Percentiles rank a stretch among this genome's conserved stretches.
Conservation (phyloP, 2,113 vertebrate genomes). For the Tenebrosternarchus preto region DNA sequence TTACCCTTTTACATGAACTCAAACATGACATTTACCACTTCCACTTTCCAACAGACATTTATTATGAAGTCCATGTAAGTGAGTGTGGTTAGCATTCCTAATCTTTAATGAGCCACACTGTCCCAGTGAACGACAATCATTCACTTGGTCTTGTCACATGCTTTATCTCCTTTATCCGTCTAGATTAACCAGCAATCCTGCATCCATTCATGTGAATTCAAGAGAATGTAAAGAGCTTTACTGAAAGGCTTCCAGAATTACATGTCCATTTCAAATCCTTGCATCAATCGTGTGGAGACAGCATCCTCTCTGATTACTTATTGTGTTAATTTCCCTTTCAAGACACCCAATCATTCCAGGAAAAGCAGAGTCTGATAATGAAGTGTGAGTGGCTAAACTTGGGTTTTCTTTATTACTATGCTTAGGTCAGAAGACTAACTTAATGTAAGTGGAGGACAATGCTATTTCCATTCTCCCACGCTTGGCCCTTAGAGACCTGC, state of each 20-base stretch:
- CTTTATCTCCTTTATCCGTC: slow-evolving; percentile 1
- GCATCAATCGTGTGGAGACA: not conserved
- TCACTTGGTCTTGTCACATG: not conserved
- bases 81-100: not conserved
- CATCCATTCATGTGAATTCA: slow-evolving; percentile 16
- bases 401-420: slow-evolving; percentile 1
- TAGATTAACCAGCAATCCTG: not conserved
- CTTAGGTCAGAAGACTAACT: slow-evolving; percentile 7
- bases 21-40: not conserved
- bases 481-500: not conserved
- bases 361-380: not conserved
- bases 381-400: slow-evolving; percentile 32
- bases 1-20: not conserved
- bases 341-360: not conserved
- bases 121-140: not conserved
- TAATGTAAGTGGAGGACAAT: slow-evolving; percentile 44
- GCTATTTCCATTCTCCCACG: slow-evolving; percentile 27
- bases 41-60: not conserved
- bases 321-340: not conserved
- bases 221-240: slow-evolving; percentile 11
- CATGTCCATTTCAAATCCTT: slow-evolving; percentile 9
- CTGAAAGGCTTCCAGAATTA: slow-evolving; percentile 15
- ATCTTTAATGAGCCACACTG: not conserved
- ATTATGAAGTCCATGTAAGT: not conserved
- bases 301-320: not conserved